Conservation (phyloP, 2,888 invertebrate species). For the Drosophila affinis region DNA sequence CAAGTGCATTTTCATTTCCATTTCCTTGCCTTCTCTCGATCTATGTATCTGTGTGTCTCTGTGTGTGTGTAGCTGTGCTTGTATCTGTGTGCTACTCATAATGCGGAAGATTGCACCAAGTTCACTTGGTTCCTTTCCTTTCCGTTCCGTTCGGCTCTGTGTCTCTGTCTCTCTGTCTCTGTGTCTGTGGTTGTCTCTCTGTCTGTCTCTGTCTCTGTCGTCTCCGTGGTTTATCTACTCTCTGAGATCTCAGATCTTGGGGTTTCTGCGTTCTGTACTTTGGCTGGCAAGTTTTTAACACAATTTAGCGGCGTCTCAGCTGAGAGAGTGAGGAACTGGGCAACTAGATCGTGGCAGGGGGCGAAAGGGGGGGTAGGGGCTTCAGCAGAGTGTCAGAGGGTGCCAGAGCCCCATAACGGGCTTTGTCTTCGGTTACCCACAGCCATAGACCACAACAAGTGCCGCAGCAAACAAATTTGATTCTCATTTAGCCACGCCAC, state of each 20-base stretch:
- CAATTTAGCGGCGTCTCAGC: slow-evolving; percentile 68
- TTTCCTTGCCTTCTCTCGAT: slow-evolving; percentile 51
- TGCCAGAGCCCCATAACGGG: slow-evolving; percentile 47
- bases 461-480: slow-evolving; percentile 67
- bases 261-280: slow-evolving; percentile 78
- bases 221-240: slow-evolving; percentile 56
- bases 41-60: slow-evolving; percentile 16
- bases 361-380: neutral
- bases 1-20: slow-evolving; percentile 80
- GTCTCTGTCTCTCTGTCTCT: slow-evolving; percentile 40
- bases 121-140: slow-evolving; percentile 44
- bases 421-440: slow-evolving; percentile 61
- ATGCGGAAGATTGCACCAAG: slow-evolving; percentile 78
- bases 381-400: slow-evolving; percentile 20
- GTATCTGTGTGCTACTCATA: slow-evolving; percentile 63
- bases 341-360: neutral
- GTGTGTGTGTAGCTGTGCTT: neutral
- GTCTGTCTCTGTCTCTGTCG: slow-evolving; percentile 39
- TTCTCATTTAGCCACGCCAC: slow-evolving; percentile 61
- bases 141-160: slow-evolving; percentile 64
- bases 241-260: slow-evolving; percentile 74
- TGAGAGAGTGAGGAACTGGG: slow-evolving; percentile 10
- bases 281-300: slow-evolving; percentile 72
- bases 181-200: slow-evolving; percentile 38
- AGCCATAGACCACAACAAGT: slow-evolving; percentile 55